phyloP scores from a whole-genome alignment of 2,888 invertebrate genomes.

The Lasioglossum calceatum region DNA sequence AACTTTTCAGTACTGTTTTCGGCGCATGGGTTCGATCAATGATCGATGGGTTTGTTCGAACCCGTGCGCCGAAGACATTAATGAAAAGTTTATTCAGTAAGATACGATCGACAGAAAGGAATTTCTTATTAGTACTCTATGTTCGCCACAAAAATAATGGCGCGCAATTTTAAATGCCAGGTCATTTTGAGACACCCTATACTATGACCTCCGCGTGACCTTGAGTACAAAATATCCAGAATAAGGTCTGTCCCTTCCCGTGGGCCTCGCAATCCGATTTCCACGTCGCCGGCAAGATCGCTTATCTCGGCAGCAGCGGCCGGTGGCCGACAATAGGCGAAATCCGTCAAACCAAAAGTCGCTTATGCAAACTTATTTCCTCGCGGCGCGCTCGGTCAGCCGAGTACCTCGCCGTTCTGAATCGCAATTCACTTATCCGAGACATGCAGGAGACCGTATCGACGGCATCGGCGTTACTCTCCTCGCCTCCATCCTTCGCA shows the following conservation, averaged over 20 bases:
- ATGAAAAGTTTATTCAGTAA: too few relatives aligned
- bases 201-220: too few relatives aligned
- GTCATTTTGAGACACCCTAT: too few relatives aligned
- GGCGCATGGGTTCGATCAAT: too few relatives aligned
- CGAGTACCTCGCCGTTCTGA: slow-evolving; percentile 5
- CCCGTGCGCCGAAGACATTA: too few relatives aligned
- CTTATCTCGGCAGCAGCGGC: not conserved
- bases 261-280: not conserved
- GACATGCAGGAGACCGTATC: slow-evolving; percentile 3
- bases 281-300: not conserved
- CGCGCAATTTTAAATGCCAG: too few relatives aligned
- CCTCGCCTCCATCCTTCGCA: not conserved
- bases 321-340: not conserved
- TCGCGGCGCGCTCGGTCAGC: not conserved
- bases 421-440: slow-evolving; percentile 36
- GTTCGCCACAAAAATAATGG: too few relatives aligned
- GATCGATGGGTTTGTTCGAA: too few relatives aligned
- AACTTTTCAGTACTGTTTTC: too few relatives aligned
- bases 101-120: too few relatives aligned
- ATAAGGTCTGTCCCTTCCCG: not conserved
- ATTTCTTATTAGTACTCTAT: too few relatives aligned
- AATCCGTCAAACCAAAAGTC: slow-evolving; percentile 7
- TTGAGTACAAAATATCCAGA: too few relatives aligned
- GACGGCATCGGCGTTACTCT: slow-evolving; percentile 12
- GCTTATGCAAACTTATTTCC: slow-evolving; percentile 15